Evolutionary conservation across 2,113 vertebrate genomes (phyloP).

Genomic region (Thalassoma bifasciatum): DNA sequence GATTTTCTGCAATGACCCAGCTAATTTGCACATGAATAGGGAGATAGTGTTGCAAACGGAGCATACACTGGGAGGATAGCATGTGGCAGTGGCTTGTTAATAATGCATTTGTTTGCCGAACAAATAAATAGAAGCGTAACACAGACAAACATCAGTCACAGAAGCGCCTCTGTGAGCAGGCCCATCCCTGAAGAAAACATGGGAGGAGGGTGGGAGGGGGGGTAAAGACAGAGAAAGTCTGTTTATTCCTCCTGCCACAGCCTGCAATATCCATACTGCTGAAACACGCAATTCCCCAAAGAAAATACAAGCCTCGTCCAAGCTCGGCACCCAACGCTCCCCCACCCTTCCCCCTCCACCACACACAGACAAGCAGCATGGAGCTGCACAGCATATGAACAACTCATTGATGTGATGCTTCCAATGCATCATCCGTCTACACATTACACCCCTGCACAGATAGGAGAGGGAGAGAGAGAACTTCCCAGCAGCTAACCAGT

Average conservation of each 20-base stretch:
- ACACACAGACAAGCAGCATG: slow-evolving; percentile 35
- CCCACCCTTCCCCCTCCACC: background rate
- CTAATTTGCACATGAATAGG: slow-evolving; percentile 73
- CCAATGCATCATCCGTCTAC: slow-evolving; percentile 75
- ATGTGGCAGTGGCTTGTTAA: slow-evolving; percentile 77
- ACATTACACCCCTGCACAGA: slow-evolving; percentile 69
- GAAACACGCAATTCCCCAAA: slow-evolving; percentile 79
- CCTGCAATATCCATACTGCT: slow-evolving; percentile 80
- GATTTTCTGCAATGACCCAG: slow-evolving; percentile 38
- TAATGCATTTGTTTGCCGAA: slow-evolving; percentile 82
- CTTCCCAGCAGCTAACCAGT: slow-evolving; percentile 64
- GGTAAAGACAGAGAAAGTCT: slow-evolving; percentile 65
- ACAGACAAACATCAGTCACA: slow-evolving; percentile 80
- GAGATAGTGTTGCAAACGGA: slow-evolving; percentile 50
- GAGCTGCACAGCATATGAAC: slow-evolving; percentile 61
- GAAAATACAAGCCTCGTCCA: slow-evolving; percentile 66
- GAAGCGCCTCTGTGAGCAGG: slow-evolving; percentile 68
- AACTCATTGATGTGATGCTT: slow-evolving; percentile 70
- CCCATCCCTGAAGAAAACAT: slow-evolving; percentile 72
- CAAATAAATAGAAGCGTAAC: slow-evolving; percentile 78
- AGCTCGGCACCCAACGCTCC: slow-evolving; percentile 6
- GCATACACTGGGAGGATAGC: slow-evolving; percentile 57
- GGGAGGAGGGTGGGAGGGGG: background rate
- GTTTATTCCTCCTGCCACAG: slow-evolving; percentile 79
- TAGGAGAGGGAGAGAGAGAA: slow-evolving; percentile 48